phyloP scores from a whole-genome alignment of 2,797 vertebrate genomes.

The Anas georgica region DNA sequence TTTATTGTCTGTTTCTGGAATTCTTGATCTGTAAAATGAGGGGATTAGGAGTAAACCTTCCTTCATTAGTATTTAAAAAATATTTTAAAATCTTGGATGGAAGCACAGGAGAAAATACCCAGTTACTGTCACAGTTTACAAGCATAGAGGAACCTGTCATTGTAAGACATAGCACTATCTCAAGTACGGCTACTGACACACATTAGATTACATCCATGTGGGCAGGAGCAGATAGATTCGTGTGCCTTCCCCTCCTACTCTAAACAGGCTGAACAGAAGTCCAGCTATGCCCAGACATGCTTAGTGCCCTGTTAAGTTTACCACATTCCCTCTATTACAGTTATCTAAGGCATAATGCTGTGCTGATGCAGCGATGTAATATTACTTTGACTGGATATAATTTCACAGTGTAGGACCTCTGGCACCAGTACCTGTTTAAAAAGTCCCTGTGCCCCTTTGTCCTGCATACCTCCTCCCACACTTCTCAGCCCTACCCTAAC shows the following conservation, averaged over 20 bases:
- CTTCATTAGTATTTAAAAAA: neutral
- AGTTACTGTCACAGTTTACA: neutral
- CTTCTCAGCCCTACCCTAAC: slow-evolving; percentile 7
- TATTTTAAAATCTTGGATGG: neutral
- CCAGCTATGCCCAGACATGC: neutral
- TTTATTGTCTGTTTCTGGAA: neutral
- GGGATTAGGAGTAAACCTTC: neutral
- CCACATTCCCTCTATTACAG: neutral
- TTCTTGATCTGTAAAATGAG: neutral
- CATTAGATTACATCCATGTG: slow-evolving; percentile 9
- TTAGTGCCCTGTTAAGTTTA: slow-evolving; percentile 9
- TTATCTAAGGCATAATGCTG: neutral
- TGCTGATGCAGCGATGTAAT: slow-evolving; percentile 19
- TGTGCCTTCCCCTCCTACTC: slow-evolving; percentile 42
- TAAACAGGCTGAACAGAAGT: slow-evolving; percentile 6
- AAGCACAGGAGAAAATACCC: neutral
- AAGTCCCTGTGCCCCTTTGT: neutral
- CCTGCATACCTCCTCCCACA: slow-evolving; percentile 52
- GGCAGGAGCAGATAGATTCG: slow-evolving; percentile 14
- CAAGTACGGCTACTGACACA: neutral
- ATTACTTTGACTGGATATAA: slow-evolving; percentile 6
- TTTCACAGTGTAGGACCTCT: slow-evolving; percentile 52
- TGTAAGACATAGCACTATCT: slow-evolving; percentile 42
- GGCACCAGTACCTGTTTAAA: slow-evolving; percentile 16
- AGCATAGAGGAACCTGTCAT: slow-evolving; percentile 12